Percentiles rank a stretch among this genome's conserved stretches.
phyloP scores from a whole-genome alignment of 2,888 invertebrate genomes.

The Elysia crispata region DNA sequence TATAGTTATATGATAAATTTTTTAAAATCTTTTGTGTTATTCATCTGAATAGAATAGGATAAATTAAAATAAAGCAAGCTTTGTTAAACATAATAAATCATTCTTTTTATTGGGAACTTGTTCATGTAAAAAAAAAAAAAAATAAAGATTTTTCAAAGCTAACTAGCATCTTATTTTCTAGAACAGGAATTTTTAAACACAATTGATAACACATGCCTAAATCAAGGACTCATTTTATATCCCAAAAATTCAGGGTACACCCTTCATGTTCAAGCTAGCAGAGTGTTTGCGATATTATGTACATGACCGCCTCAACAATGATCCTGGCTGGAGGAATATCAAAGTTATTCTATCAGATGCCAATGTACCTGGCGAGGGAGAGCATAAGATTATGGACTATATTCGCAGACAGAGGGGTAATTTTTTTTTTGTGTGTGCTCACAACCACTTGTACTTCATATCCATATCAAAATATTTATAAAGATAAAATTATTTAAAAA shows the following conservation, averaged over 20 bases:
- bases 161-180: too few relatives aligned
- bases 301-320: constrained; percentile 92
- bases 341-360: constrained; percentile 98
- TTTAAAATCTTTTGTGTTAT: neutral
- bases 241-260: constrained; percentile 85
- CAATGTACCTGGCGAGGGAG: constrained; percentile 87
- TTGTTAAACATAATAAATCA: too few relatives aligned
- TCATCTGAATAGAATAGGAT: neutral
- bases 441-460: neutral
- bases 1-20: neutral
- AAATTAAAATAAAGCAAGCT: too few relatives aligned
- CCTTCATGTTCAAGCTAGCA: constrained; percentile 94
- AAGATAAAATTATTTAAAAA: too few relatives aligned
- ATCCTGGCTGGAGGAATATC: constrained; percentile 95
- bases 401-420: constrained; percentile 94
- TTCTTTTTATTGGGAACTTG: too few relatives aligned
- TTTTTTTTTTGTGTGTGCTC: neutral
- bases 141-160: too few relatives aligned
- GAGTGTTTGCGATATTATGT: constrained; percentile 88
- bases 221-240: too few relatives aligned
- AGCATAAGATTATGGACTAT: constrained; percentile 99
- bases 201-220: too few relatives aligned
- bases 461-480: too few relatives aligned
- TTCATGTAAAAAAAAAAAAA: too few relatives aligned
- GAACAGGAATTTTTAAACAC: too few relatives aligned